Conservation (phyloP, 2,797 vertebrate genomes). For the Peromyscus aztecus region DNA sequence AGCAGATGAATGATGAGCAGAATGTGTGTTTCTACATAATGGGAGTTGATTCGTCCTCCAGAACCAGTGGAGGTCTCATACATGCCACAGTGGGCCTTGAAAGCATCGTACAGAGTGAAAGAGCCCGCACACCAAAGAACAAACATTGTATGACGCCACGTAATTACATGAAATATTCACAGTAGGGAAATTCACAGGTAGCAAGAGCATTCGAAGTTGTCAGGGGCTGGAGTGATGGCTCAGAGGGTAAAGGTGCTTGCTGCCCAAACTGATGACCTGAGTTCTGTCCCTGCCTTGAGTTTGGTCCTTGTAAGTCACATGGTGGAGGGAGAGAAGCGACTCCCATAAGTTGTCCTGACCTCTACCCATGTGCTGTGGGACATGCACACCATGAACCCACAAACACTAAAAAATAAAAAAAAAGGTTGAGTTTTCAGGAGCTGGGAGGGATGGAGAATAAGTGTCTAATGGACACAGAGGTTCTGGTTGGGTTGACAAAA, state of each 20-base stretch:
- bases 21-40: background rate
- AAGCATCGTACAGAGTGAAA: background rate
- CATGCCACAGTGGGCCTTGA: background rate
- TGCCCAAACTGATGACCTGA: background rate
- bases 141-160: background rate
- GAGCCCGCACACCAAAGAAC: background rate
- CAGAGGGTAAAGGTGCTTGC: background rate
- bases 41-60: background rate
- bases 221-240: background rate
- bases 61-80: background rate
- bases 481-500: background rate
- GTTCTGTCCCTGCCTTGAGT: background rate
- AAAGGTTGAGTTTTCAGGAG: background rate
- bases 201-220: background rate
- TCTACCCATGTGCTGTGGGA: background rate
- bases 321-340: background rate
- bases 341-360: background rate
- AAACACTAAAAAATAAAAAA: background rate
- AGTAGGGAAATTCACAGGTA: background rate
- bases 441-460: background rate
- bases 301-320: background rate
- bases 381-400: background rate
- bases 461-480: background rate
- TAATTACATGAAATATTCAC: background rate
- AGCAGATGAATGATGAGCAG: background rate